These are phyloP conservation scores for Clarias fuscus DNA, from an alignment of 2,797 vertebrate genomes.

Conservation along the genomic window DNA sequence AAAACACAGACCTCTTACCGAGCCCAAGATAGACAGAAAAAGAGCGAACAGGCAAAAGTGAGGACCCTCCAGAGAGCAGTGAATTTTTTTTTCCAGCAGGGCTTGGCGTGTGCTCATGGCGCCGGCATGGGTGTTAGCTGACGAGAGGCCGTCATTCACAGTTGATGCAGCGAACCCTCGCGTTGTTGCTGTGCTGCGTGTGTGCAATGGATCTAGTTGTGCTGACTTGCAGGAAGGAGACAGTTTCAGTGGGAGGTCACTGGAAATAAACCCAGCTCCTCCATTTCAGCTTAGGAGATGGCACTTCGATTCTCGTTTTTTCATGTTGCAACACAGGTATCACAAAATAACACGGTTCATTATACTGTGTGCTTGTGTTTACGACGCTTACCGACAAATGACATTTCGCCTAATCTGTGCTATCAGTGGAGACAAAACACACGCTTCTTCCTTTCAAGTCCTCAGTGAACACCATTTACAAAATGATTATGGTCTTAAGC, in stretches of 20 bases:
- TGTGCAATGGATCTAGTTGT: slow-evolving; percentile 31
- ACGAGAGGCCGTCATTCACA: slow-evolving; percentile 59
- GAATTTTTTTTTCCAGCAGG: slow-evolving; percentile 75
- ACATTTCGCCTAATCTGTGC: slow-evolving; percentile 22
- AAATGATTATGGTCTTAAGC: slow-evolving; percentile 41
- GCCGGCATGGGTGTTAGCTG: slow-evolving; percentile 64
- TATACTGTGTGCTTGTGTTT: slow-evolving; percentile 14
- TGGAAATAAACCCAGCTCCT: slow-evolving; percentile 24
- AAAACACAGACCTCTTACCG: slow-evolving; percentile 70
- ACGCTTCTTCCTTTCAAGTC: slow-evolving; percentile 30
- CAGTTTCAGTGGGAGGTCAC: slow-evolving; percentile 42
- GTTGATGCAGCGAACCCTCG: slow-evolving; percentile 55
- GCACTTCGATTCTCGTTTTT: slow-evolving; percentile 26
- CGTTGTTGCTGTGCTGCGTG: slow-evolving; percentile 42
- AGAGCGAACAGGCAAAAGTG: slow-evolving; percentile 61
- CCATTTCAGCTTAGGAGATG: slow-evolving; percentile 41
- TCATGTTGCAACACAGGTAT: slow-evolving; percentile 25
- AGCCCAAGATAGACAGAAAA: slow-evolving; percentile 72
- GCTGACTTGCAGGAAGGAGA: slow-evolving; percentile 49
- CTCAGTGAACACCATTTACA: slow-evolving; percentile 24
- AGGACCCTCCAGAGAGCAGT: slow-evolving; percentile 73
- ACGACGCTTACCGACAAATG: slow-evolving; percentile 8
- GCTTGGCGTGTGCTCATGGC: slow-evolving; percentile 69
- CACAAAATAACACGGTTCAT: slow-evolving; percentile 17
- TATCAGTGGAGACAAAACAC: slow-evolving; percentile 27